Evolutionary conservation across 2,113 vertebrate species (phyloP).

Genomic region (Antechinus flavipes): DNA sequence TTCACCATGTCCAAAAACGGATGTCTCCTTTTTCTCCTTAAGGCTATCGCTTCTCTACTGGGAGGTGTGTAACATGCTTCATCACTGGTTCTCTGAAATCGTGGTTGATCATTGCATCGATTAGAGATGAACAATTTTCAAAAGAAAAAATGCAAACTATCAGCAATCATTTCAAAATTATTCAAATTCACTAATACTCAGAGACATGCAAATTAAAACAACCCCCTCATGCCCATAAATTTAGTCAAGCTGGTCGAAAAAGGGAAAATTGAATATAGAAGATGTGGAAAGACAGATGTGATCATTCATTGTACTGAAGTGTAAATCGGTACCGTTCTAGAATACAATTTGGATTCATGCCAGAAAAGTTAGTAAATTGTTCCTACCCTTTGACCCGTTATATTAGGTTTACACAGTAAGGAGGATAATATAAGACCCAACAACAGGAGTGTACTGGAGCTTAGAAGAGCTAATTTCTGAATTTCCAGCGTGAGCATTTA

Average conservation of each 20-base stretch:
- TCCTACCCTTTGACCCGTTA: background rate
- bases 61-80: background rate
- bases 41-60: background rate
- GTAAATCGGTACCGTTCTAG: background rate
- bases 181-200: background rate
- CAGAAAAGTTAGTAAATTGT: background rate
- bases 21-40: background rate
- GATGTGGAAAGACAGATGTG: background rate
- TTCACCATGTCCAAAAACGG: background rate
- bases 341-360: background rate
- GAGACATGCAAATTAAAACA: background rate
- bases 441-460: background rate
- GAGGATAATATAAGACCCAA: background rate
- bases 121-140: background rate
- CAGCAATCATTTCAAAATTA: background rate
- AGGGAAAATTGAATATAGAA: background rate
- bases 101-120: background rate
- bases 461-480: background rate
- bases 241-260: background rate
- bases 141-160: background rate
- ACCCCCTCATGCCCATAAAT: background rate
- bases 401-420: background rate
- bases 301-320: background rate
- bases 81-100: background rate
- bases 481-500: background rate